These are phyloP conservation scores for Trachelipus rathkii DNA, from an alignment of 1,140 invertebrate genomes.

Conservation along the genomic window DNA sequence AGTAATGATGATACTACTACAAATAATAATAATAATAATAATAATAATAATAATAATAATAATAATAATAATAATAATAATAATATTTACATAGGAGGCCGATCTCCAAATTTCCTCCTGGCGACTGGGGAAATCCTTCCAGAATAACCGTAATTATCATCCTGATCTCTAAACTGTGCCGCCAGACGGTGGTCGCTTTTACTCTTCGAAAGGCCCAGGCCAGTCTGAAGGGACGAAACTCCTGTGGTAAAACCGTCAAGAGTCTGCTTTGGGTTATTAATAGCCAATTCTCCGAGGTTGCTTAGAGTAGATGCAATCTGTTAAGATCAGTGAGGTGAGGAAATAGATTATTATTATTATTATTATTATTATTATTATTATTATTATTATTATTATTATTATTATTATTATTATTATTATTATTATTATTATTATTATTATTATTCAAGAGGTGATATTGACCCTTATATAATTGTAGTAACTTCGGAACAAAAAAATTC, in stretches of 20 bases:
- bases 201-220: constrained; percentile 70
- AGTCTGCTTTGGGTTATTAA: constrained; percentile 59
- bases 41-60: no score
- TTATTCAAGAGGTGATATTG: no score
- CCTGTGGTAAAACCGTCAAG: constrained; percentile 45
- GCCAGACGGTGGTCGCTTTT: constrained; percentile 90
- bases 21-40: no score
- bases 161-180: constrained; percentile 79
- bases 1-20: no score
- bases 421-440: no score
- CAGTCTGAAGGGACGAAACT: constrained; percentile 57
- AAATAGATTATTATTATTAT: no score
- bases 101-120: constrained; percentile 47
- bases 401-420: no score
- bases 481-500: no score
- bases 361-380: no score
- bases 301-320: constrained; percentile 77
- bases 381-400: no score
- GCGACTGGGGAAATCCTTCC: constrained; percentile 42
- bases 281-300: constrained; percentile 81
- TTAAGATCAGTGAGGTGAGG: no score
- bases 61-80: not conserved
- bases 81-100: constrained; percentile 30
- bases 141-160: constrained; percentile 55
- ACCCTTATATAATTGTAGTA: no score